A percentile compares a stretch with the other conserved stretches of the same genome.
phyloP scores from a whole-genome alignment of 2,113 vertebrate genomes.

The Oriolus oriolus region DNA sequence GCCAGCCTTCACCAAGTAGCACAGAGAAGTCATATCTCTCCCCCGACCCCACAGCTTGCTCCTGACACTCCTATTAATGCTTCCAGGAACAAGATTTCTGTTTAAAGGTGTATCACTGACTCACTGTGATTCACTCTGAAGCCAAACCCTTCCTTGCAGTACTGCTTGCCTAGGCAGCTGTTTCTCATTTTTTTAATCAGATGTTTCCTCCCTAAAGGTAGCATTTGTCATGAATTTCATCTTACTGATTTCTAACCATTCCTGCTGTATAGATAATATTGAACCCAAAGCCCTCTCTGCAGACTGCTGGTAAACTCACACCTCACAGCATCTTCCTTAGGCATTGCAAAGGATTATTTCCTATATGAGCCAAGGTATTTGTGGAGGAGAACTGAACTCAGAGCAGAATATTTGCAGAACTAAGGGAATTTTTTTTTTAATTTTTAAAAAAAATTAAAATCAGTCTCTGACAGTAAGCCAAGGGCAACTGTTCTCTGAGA shows the following conservation, averaged over 20 bases:
- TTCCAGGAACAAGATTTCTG: background rate
- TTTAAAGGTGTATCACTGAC: background rate
- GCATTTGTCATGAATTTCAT: conserved; percentile 8
- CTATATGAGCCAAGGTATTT: background rate
- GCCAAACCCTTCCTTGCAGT: background rate
- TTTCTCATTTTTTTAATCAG: conserved; percentile 9
- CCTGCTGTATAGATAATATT: background rate
- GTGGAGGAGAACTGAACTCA: background rate
- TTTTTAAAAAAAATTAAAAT: background rate
- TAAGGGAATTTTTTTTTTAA: background rate
- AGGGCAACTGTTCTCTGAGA: background rate
- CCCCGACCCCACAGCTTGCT: background rate
- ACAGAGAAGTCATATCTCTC: background rate
- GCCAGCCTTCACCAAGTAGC: background rate
- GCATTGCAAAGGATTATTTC: background rate
- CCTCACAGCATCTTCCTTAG: background rate
- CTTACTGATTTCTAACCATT: background rate
- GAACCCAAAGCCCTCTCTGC: background rate
- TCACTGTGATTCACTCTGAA: background rate
- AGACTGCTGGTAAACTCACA: background rate
- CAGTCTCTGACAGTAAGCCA: background rate
- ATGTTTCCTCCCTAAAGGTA: conserved; percentile 13
- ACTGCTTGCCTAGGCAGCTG: background rate
- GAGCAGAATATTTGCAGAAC: background rate
- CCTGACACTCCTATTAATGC: background rate